These are phyloP conservation scores for Deilephila elpenor DNA, from an alignment of 2,888 invertebrate genomes.

Conservation along the genomic window DNA sequence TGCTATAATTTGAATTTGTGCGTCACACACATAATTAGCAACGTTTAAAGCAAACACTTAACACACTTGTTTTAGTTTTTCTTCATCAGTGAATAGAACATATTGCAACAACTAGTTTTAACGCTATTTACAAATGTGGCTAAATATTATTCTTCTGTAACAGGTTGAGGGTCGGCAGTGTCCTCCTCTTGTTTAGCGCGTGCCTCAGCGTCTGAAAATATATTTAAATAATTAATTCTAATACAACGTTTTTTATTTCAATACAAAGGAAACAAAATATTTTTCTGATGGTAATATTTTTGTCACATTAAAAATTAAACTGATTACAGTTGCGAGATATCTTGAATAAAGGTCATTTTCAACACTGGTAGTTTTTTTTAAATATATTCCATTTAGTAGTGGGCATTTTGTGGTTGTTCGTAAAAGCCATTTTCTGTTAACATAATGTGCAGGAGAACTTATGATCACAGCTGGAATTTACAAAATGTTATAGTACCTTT, in stretches of 20 bases:
- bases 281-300: not conserved
- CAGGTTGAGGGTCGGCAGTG: conserved; percentile 60
- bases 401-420: no score
- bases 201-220: conserved; percentile 81
- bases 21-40: conserved; percentile 62
- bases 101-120: conserved; percentile 74
- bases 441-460: no score
- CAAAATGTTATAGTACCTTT: conserved; percentile 79
- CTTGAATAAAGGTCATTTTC: no score
- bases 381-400: no score
- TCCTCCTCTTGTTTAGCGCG: conserved; percentile 80
- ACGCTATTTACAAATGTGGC: conserved; percentile 82
- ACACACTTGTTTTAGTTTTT: conserved; percentile 62
- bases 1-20: conserved; percentile 70
- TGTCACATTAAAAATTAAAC: no score
- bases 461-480: no score
- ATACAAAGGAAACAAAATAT: no score
- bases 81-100: conserved; percentile 72
- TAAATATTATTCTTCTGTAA: conserved; percentile 82
- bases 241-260: no score
- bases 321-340: no score
- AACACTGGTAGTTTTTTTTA: no score
- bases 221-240: not conserved
- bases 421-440: no score
- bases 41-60: conserved; percentile 55